Evolutionary conservation across 2,888 invertebrate species (phyloP).

Genomic region (Ennomos erosarius): DNA sequence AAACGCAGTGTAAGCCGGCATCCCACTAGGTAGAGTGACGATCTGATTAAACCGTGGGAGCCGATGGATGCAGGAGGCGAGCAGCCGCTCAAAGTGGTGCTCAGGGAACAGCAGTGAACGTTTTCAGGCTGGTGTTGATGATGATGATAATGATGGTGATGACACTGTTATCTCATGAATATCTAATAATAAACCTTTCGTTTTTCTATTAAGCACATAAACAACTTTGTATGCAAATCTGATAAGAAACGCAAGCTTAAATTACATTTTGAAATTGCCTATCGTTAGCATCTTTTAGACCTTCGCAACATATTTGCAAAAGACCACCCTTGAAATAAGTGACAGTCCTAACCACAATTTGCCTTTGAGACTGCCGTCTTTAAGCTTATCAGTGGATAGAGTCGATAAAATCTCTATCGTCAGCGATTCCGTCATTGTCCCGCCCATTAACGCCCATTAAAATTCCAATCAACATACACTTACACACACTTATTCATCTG

Average conservation of each 20-base stretch:
- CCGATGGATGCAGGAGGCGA: too few species aligned
- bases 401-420: slow-evolving; percentile 74
- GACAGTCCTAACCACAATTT: slow-evolving; percentile 72
- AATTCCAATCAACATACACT: slow-evolving; percentile 81
- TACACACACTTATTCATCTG: slow-evolving; percentile 83
- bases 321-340: slow-evolving; percentile 61
- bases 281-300: slow-evolving; percentile 22
- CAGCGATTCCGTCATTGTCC: slow-evolving; percentile 81
- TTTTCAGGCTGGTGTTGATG: too few species aligned
- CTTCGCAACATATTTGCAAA: slow-evolving; percentile 28
- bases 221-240: slow-evolving; percentile 21
- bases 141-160: too few species aligned
- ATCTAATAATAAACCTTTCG: background rate
- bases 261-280: slow-evolving; percentile 29
- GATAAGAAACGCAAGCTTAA: slow-evolving; percentile 8
- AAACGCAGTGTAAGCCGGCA: too few species aligned
- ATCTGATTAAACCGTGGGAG: too few species aligned
- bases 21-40: too few species aligned
- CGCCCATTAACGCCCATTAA: slow-evolving; percentile 83
- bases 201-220: slow-evolving; percentile 6
- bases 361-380: slow-evolving; percentile 81
- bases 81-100: too few species aligned
- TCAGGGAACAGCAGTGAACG: too few species aligned
- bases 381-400: slow-evolving; percentile 75
- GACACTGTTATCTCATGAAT: too few species aligned